Evolutionary conservation across 1,140 invertebrate species (phyloP).

Genomic region (Eueides isabella): DNA sequence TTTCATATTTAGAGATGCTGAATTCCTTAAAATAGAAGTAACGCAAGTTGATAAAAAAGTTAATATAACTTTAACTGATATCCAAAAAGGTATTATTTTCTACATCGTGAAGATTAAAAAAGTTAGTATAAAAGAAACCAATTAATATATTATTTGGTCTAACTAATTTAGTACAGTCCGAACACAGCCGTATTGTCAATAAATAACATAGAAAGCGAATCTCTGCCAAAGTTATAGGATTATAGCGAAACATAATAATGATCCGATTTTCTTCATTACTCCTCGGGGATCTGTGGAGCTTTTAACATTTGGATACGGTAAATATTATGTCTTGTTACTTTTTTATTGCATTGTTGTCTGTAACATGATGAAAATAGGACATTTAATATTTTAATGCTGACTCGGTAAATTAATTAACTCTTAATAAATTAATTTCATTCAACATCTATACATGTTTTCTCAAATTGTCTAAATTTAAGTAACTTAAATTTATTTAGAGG

Average conservation of each 20-base stretch:
- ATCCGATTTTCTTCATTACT: slow-evolving; percentile 45
- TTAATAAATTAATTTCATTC: no score
- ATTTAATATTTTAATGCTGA: no score
- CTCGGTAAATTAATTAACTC: no score
- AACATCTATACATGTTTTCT: no score
- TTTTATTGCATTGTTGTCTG: background rate
- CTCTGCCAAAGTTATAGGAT: slow-evolving; percentile 44
- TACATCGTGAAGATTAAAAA: no score
- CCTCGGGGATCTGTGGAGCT: slow-evolving; percentile 15
- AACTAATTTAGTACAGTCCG: background rate
- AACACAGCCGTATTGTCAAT: slow-evolving; percentile 25
- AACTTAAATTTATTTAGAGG: no score
- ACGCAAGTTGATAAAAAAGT: background rate
- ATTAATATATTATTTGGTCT: background rate
- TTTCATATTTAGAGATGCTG: background rate
- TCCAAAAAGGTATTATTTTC: no score
- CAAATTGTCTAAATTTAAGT: no score
- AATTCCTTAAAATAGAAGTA: background rate
- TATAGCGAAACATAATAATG: slow-evolving; percentile 48
- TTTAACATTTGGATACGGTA: slow-evolving; percentile 7
- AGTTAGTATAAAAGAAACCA: no score
- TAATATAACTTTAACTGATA: background rate
- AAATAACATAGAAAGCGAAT: slow-evolving; percentile 35
- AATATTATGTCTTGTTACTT: background rate
- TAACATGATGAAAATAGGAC: no score